Evolutionary conservation across 64 coral and sea anemone genomes (phyloP).

Genomic region (Acropora yongei): DNA sequence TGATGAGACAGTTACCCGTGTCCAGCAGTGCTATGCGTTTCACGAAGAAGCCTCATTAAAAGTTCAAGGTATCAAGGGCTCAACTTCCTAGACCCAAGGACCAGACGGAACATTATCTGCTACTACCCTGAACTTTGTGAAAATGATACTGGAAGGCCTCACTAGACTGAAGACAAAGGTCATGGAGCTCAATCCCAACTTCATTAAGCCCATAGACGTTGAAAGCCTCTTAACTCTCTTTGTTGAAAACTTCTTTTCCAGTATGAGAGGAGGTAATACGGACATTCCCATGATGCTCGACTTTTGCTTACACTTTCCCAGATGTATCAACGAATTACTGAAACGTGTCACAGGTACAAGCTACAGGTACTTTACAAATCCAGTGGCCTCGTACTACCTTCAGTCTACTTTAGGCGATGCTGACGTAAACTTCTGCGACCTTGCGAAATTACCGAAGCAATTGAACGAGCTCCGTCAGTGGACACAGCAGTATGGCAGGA

Average conservation of each 20-base stretch:
- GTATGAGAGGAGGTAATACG: slow-evolving; percentile 56
- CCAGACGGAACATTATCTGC: slow-evolving; percentile 62
- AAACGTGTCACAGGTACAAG: slow-evolving; percentile 57
- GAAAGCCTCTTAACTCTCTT: slow-evolving; percentile 70
- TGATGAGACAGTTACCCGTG: slow-evolving; percentile 56
- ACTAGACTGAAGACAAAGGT: slow-evolving; percentile 24
- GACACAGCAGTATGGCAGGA: slow-evolving; percentile 39
- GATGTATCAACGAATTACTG: slow-evolving; percentile 67
- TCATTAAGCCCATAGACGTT: slow-evolving; percentile 54
- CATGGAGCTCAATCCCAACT: slow-evolving; percentile 36
- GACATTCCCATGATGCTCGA: slow-evolving; percentile 63
- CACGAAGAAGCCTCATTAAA: slow-evolving; percentile 57
- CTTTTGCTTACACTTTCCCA: slow-evolving; percentile 61
- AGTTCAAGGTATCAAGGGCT: slow-evolving; percentile 57
- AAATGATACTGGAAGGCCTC: slow-evolving; percentile 68
- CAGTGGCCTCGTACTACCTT: slow-evolving; percentile 54
- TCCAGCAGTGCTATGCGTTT: slow-evolving; percentile 51
- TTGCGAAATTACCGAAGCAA: slow-evolving; percentile 51
- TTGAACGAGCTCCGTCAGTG: slow-evolving; percentile 60
- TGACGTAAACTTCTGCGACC: slow-evolving; percentile 51
- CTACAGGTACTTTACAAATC: slow-evolving; percentile 69
- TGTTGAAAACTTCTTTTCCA: slow-evolving; percentile 73
- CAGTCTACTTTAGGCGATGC: slow-evolving; percentile 56
- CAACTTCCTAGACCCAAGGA: slow-evolving; percentile 51
- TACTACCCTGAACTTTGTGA: slow-evolving; percentile 53